Percentiles rank a stretch among this genome's conserved stretches.
Evolutionary conservation across 2,113 vertebrate species (phyloP).

Genomic region (Cephalopterus ornatus): DNA sequence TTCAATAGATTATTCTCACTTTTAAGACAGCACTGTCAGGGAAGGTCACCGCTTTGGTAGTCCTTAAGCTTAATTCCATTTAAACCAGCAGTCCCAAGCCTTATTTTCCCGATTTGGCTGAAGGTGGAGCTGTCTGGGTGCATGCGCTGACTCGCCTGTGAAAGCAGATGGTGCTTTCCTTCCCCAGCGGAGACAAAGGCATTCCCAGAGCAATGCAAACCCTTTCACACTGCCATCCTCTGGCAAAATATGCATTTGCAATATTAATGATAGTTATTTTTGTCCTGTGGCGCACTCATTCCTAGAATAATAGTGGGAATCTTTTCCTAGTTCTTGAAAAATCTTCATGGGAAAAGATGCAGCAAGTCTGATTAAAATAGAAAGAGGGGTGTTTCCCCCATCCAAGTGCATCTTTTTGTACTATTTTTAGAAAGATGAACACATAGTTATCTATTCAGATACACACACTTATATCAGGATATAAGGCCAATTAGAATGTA

Average conservation of each 20-base stretch:
- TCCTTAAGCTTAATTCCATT: background rate
- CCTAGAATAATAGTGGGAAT: background rate
- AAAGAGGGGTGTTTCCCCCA: background rate
- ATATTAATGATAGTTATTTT: background rate
- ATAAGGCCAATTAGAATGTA: background rate
- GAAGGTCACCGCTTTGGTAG: background rate
- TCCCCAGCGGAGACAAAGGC: background rate
- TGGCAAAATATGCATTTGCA: background rate
- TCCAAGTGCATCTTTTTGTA: background rate
- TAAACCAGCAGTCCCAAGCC: background rate
- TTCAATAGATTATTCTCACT: background rate
- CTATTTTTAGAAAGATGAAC: background rate
- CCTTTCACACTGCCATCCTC: conserved; percentile 12
- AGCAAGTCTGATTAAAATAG: background rate
- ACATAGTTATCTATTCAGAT: background rate
- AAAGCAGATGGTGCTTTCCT: background rate
- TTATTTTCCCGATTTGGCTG: background rate
- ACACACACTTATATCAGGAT: background rate
- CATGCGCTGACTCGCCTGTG: rapidly evolving
- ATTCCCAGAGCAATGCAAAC: background rate
- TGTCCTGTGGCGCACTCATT: background rate
- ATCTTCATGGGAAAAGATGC: background rate
- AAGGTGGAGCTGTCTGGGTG: background rate
- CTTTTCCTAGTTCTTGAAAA: background rate
- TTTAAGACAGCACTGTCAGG: background rate